These are phyloP conservation scores for Glomeris maerens DNA, from an alignment of 1,140 invertebrate genomes.

Conservation along the genomic window DNA sequence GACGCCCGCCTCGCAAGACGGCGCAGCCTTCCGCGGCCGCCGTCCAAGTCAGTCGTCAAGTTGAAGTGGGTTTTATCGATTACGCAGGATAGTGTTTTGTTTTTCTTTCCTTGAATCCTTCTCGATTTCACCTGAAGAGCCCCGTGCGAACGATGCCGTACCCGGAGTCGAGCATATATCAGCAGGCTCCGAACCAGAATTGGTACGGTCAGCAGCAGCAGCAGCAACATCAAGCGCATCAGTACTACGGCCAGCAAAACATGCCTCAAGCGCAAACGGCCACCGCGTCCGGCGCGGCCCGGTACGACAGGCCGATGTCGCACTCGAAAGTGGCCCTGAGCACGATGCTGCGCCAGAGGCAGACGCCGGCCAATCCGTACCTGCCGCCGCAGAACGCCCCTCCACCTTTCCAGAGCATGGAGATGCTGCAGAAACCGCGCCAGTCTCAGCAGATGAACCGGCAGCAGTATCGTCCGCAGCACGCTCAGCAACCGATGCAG, in stretches of 20 bases:
- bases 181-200: conserved; percentile 13
- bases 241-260: background rate
- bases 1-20: conserved; percentile 19
- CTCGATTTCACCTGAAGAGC: conserved; percentile 11
- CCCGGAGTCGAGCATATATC: conserved; percentile 10
- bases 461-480: conserved; percentile 36
- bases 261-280: too few species aligned
- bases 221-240: background rate
- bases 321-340: conserved; percentile 70
- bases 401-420: conserved; percentile 36
- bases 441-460: conserved; percentile 28
- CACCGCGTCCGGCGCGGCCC: conserved; percentile 43
- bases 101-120: background rate
- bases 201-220: conserved; percentile 17
- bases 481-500: conserved; percentile 12
- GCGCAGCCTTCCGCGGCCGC: conserved; percentile 10
- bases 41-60: background rate
- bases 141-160: background rate
- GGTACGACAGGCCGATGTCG: conserved; percentile 52
- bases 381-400: conserved; percentile 20
- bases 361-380: conserved; percentile 24
- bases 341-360: conserved; percentile 59
- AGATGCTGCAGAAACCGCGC: conserved; percentile 33
- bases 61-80: conserved; percentile 1
- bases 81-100: conserved; percentile 2